Conservation (phyloP, 2,797 vertebrate species). For the Ctenosaura bakeri region DNA sequence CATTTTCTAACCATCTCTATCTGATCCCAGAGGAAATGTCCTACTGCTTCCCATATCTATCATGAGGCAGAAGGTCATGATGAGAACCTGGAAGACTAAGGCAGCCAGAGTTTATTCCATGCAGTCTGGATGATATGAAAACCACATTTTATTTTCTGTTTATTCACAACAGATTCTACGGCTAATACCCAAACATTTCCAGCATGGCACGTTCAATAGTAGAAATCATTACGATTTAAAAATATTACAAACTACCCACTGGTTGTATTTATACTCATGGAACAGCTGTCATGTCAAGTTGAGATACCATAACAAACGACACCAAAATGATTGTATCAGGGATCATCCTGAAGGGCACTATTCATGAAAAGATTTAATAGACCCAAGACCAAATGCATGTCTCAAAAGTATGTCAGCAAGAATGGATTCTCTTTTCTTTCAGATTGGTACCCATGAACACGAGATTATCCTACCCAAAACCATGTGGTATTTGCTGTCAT, state of each 20-base stretch:
- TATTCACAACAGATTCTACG: not conserved
- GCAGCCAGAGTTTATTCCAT: not conserved
- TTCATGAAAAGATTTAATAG: not conserved
- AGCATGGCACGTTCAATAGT: not conserved
- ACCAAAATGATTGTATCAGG: not conserved
- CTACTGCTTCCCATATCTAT: not conserved
- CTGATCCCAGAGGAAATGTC: not conserved
- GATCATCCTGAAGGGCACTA: not conserved
- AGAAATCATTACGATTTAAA: not conserved
- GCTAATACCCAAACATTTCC: not conserved
- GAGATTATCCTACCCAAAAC: not conserved
- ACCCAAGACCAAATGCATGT: too few relatives aligned
- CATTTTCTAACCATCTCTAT: not conserved
- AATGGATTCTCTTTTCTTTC: not conserved
- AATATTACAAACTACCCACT: too few relatives aligned
- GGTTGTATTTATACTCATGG: not conserved
- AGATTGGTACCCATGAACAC: not conserved
- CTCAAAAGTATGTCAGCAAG: too few relatives aligned
- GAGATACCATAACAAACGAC: not conserved
- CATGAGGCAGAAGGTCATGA: not conserved
- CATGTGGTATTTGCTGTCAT: not conserved
- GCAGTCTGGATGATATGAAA: not conserved
- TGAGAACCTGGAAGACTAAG: not conserved
- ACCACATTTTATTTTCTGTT: not conserved
- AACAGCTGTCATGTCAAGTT: not conserved